Evolutionary conservation across 2,797 vertebrate genomes (phyloP), one percentile per base, ranked within the genome.

Genomic region (Bryconaethiops microstoma): DNA sequence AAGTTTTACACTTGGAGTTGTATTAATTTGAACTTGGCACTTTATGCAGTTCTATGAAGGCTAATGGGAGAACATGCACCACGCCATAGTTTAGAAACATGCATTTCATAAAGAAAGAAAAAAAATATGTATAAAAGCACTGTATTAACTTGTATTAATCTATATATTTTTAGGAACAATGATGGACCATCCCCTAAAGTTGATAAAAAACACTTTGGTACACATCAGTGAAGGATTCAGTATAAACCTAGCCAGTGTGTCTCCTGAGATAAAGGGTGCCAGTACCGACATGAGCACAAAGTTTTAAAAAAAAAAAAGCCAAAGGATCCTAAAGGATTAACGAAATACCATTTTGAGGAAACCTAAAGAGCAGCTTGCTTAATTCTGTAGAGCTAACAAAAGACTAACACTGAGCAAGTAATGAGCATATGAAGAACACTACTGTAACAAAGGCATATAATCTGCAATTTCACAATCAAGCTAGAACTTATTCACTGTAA

Each of bases 401-500:
- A 73, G 29, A 54, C 69, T 71, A 72, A 73, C 52, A 73, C 71
- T 57, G 17, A 57, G 52, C 14, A 17, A 29, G 0, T 19, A 16
- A 71, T 29, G 29, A 42, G 45, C 42, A 70, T 2, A 67, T 29
- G 5, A 55, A 7, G 29, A 52, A 55, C 10, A n/a, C 19, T 9
- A 54, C 16, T 52, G 19, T 25, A n/a, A 73, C 5, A 40, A 80
- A 68, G 60, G 68, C 13, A 42, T 48, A 48, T 55, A 52, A 69
- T 59, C 55, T 68, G 35, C 62, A 39, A 64, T 52, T 40, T 60
- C 79, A 70, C 79, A 60, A 57, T 48, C 62, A 70, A 81, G 73
- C 50, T 74, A 76, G 69, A 74, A 54, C 42, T 25, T 63, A 82
- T 70, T 75, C 29, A 81, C 67, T 57, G 29, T 39, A 73, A 81